Percentiles rank a stretch among this genome's conserved stretches.
Conservation (phyloP, 2,797 vertebrate species). For the Todus mexicanus region DNA sequence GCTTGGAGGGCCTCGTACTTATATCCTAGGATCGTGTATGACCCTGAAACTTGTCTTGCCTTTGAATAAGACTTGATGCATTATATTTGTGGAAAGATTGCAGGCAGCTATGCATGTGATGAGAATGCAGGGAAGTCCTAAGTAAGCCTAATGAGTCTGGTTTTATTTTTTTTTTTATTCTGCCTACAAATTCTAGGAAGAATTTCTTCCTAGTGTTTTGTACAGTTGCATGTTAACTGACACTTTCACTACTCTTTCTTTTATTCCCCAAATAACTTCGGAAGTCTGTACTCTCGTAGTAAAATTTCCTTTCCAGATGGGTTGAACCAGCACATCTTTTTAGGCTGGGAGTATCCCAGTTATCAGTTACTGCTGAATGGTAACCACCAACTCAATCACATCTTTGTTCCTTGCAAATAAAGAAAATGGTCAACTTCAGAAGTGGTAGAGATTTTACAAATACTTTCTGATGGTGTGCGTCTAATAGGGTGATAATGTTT, state of each 20-base stretch:
- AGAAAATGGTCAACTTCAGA: neutral
- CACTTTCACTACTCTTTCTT: neutral
- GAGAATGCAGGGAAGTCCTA: neutral
- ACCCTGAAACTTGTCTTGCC: neutral
- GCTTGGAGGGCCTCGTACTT: neutral
- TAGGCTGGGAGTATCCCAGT: neutral
- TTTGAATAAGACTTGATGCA: neutral
- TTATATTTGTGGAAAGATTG: neutral
- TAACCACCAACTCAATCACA: neutral
- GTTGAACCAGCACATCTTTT: neutral
- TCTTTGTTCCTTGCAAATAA: neutral
- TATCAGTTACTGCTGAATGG: neutral
- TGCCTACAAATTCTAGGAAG: neutral
- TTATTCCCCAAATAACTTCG: neutral
- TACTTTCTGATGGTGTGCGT: accelerated
- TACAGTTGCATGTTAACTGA: neutral
- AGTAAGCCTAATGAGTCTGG: neutral
- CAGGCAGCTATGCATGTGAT: neutral
- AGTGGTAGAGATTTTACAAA: neutral
- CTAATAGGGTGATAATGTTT: neutral
- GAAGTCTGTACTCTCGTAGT: neutral
- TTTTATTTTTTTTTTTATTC: neutral
- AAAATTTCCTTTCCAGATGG: neutral
- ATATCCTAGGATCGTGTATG: neutral
- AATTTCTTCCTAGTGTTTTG: neutral